phyloP scores from a whole-genome alignment of 2,113 vertebrate genomes.

The Channa maculata region DNA sequence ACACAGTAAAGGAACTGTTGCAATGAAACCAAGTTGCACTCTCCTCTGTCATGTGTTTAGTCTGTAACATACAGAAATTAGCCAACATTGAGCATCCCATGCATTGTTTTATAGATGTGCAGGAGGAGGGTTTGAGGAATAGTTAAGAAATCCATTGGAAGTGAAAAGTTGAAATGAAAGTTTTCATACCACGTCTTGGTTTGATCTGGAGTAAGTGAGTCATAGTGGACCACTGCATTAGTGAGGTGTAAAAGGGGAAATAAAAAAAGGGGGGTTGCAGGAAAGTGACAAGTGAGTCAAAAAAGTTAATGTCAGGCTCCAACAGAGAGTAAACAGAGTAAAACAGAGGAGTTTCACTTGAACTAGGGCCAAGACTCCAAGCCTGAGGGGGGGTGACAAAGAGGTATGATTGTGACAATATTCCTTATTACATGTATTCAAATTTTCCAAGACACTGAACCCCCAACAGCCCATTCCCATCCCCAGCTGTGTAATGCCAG shows the following conservation, averaged over 20 bases:
- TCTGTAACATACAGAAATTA: not conserved
- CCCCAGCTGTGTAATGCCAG: too few species aligned
- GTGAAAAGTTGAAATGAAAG: too few species aligned
- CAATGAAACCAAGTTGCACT: constrained; percentile 36
- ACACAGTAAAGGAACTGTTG: constrained; percentile 22
- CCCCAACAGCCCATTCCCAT: too few species aligned
- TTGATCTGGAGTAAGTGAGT: not conserved
- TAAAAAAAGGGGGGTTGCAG: not conserved
- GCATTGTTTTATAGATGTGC: not conserved
- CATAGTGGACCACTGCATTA: not conserved
- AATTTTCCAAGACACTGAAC: too few species aligned
- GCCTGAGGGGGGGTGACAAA: constrained; percentile 41
- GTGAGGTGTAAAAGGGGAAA: not conserved
- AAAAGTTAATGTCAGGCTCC: constrained; percentile 14
- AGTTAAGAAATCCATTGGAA: not conserved
- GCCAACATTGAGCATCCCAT: not conserved
- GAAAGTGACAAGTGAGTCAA: constrained; percentile 22
- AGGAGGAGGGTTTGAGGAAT: not conserved
- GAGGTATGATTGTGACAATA: constrained; percentile 2
- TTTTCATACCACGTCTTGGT: not conserved
- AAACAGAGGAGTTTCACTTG: constrained; percentile 80
- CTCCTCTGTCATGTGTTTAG: constrained; percentile 16
- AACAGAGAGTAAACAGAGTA: constrained; percentile 29
- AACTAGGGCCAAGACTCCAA: constrained; percentile 69
- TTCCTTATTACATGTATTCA: not conserved